Base-by-base conservation (phyloP, 2,888 invertebrate species). In the Argyra leucocephala region DNA sequence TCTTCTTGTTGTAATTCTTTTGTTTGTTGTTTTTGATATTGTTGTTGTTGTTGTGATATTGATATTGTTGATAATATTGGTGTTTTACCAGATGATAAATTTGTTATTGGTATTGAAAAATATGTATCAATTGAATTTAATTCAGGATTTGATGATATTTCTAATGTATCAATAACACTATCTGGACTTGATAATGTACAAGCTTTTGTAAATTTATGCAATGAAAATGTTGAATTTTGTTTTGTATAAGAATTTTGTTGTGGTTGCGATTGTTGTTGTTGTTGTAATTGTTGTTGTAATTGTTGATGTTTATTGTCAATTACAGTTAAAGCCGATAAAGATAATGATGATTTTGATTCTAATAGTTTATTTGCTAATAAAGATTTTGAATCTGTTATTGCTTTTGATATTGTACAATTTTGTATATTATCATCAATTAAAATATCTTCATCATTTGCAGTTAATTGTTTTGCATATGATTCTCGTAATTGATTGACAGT, bases 391-490 rank as follows among this genome's bases (percentile, higher is more conserved):
- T 22, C 12, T 63, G 59, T 22, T 31, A 24, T 7, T 61, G 26
- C 22, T 62, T 60, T 37, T 60, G 66, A 77, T 77, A 22, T 23
- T 15, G 58, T 22, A 9, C 22, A 22, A 4, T 5, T 22, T n/a
- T n/a, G n/a, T n/a, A n/a, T n/a, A n/a, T n/a, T n/a, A 57, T 5
- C 15, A 10, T 58, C 22, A 58, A 22, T 15, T 22, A 22, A 22
- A 22, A 22, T 12, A 58, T 58, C 12, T 22, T 58, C 22, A 10
- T 58, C 22, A 58, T 22, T 58, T 22, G 2, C 76, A 71, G 76
- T 76, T 67, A 78, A 73, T 72, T 78, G 78, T 64, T 78, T 78
- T 68, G 76, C 77, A 70, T 78, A 78, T 60, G 78, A 78, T 69
- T 78, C 78, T 66, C 78, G 78, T n/a, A 61, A 9, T 69, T 77